Base-by-base conservation (phyloP, 2,888 invertebrate species). In the Myopa testacea region DNA sequence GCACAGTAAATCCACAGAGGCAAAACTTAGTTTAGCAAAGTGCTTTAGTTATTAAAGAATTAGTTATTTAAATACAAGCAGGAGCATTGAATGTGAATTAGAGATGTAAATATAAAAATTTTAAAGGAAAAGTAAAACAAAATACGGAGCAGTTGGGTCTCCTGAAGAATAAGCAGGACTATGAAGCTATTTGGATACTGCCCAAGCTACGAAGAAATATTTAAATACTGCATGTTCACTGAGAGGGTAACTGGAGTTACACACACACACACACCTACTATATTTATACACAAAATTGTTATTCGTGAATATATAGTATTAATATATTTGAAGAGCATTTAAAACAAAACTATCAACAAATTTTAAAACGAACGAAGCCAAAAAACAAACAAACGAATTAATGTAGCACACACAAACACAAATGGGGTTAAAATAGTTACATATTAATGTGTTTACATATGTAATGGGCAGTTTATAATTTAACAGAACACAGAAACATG, bases 1-100 rank as follows among this genome's bases (percentile, higher is more conserved):
- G 89, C 89, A 89, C 89, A 89, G 88, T 89, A 89, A 89, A 85
- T 84, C 84, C 85, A 83, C 83, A 85, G 82, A 81, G 81, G 79
- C 80, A 34, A 65, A 4, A 38, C 38, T 37, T 14, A 65, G 8
- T n/a, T 26, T 62, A 62, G 62, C 34, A 8, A 26, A 58, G 19
- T 26, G 34, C 4, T 62, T 62, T 62, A 45, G 45, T 80, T 77
- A 80, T 19, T 60, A 60, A 60, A 60, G 6, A 26, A 7, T n/a
- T 19, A 63, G 55, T 16, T 55, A 55, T 55, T n/a, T 14, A 6
- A 45, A 45, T 3, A 6, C 6, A 45, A 55, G 55, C 55, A 55
- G 55, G 16, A 16, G 16, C 55, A 55, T n/a, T 55, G 16, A 16
- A n/a, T 55, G 55, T 12, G 65, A 75, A 67, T 70, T 77, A 78